A percentile compares a stretch with the other conserved stretches of the same genome.
Evolutionary conservation across 2,888 invertebrate species (phyloP).

Genomic region (Diaphora mendica): DNA sequence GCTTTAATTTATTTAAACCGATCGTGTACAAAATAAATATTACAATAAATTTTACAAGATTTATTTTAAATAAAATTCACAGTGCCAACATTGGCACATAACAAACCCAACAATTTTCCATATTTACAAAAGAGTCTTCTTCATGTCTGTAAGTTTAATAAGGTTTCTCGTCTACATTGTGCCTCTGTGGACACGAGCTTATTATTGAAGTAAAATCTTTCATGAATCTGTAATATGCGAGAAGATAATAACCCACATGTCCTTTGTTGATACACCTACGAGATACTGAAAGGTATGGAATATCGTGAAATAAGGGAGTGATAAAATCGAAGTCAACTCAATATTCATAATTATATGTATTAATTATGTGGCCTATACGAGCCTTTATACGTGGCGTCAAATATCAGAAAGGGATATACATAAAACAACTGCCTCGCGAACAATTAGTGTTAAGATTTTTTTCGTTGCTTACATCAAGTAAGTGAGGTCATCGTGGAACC

Average conservation of each 20-base stretch:
- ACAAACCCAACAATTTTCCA: background rate
- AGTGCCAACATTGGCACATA: too few relatives aligned
- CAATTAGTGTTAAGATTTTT: too few relatives aligned
- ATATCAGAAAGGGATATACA: too few relatives aligned
- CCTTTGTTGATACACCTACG: background rate
- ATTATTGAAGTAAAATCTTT: background rate
- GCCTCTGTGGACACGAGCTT: background rate
- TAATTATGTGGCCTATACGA: too few relatives aligned
- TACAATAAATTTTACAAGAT: too few relatives aligned
- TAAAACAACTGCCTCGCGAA: too few relatives aligned
- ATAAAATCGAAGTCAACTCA: background rate
- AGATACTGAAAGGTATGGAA: background rate
- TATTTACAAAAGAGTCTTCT: background rate
- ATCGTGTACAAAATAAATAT: too few relatives aligned
- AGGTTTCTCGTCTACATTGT: background rate
- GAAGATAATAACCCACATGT: background rate
- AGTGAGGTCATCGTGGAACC: too few relatives aligned
- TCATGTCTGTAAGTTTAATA: background rate
- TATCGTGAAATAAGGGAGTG: background rate
- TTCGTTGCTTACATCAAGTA: too few relatives aligned
- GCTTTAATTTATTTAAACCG: background rate
- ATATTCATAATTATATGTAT: background rate
- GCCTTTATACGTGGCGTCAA: too few relatives aligned
- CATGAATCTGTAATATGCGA: conserved; percentile 1
- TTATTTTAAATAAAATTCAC: too few relatives aligned